Base-by-base conservation (phyloP, 2,797 vertebrate genomes). In the Gymnoscopelus braueri region DNA sequence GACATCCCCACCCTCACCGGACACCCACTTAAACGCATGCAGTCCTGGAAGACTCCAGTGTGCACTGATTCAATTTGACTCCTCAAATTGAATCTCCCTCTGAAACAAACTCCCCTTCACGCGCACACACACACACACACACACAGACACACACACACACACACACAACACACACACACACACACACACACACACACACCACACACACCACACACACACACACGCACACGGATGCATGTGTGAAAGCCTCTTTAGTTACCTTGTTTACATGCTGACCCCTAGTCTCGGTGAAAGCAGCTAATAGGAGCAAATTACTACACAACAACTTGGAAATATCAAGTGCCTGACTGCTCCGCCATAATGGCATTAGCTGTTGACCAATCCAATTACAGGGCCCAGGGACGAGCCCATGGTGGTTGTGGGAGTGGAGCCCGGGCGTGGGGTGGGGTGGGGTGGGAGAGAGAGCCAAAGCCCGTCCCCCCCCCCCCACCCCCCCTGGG, bases 281-380 rank as follows among this genome's bases (percentile, higher is more conserved):
- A 94, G 92, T 95, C 93, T 91, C 78, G 15, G 67, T 90, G 89
- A 93, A 91, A 95, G 92, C 94, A 93, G 93, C 93, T 96, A 95
- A 96, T 96, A 93, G 92, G 93, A 88, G 90, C 93, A 94, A 93
- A 94, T 96, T 94, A 95, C 91, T 88, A 89, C 91, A n/a, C 91
- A 93, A 94, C 93, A 93, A 92, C 93, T 95, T 93, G 92, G 91
- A 95, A 92, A 93, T 94, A 89, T 96, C 94, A 94, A 96, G 94
- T 95, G 94, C 90, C 91, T 84, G 86, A 90, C 94, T 91, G 94
- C 91, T 93, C 85, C 77, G 92, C 91, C 82, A 85, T 93, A 95
- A 96, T 95, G 92, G 91, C 95, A 94, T 97, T 96, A 96, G 93
- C 94, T 84, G 85, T 85, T 78, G 72, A 94, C 86, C 95, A 96